Evolutionary conservation across 2,113 vertebrate genomes (phyloP).

Genomic region (Osmerus mordax): DNA sequence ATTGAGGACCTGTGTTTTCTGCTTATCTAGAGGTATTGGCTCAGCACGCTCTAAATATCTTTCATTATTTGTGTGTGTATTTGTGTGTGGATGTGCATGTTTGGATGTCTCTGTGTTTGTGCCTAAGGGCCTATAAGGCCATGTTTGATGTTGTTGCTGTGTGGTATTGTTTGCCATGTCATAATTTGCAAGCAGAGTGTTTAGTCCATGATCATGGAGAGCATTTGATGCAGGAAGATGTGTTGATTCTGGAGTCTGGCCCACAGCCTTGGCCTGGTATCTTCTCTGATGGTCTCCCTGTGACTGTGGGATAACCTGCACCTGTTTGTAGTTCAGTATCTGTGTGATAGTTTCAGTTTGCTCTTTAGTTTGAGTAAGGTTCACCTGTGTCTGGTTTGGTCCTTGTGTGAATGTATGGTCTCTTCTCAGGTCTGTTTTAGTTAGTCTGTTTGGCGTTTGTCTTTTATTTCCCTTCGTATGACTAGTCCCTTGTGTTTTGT

Average conservation of each 20-base stretch:
- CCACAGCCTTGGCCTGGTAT: too few species aligned
- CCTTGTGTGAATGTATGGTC: too few species aligned
- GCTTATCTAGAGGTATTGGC: constrained; percentile 1
- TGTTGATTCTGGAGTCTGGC: constrained; percentile 5
- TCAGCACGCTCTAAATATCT: not conserved
- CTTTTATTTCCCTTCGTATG: too few species aligned
- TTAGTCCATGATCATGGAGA: constrained; percentile 45
- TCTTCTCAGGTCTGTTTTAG: too few species aligned
- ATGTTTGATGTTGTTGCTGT: constrained; percentile 16
- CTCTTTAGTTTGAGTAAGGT: too few species aligned
- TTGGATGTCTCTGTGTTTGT: not conserved
- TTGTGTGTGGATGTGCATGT: constrained; percentile 4
- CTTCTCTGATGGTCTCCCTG: too few species aligned
- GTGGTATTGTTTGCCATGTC: constrained; percentile 22
- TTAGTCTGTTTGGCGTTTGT: too few species aligned
- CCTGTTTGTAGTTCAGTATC: too few species aligned
- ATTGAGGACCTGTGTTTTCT: not conserved
- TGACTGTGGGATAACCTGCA: too few species aligned
- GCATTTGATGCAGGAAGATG: constrained; percentile 50
- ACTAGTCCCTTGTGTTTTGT: too few species aligned
- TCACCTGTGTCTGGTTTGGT: too few species aligned
- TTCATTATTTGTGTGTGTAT: not conserved
- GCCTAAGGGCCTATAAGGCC: not conserved
- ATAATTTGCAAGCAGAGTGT: constrained; percentile 24
- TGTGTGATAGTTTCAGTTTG: too few species aligned